A percentile compares a stretch with the other conserved stretches of the same genome.
Conservation (phyloP, 1,140 invertebrate genomes). For the Aethina tumida region DNA sequence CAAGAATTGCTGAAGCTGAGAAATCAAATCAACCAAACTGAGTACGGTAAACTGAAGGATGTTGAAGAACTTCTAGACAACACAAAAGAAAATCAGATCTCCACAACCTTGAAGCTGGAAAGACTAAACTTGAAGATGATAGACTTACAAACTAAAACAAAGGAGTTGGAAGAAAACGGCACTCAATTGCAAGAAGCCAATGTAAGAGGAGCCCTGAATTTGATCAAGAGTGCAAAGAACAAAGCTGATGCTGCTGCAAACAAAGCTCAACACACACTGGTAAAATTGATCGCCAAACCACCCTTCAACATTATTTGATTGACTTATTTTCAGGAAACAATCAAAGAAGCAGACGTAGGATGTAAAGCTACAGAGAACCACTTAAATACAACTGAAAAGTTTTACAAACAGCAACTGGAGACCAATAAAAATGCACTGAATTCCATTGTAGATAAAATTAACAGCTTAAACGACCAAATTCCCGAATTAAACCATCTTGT, state of each 20-base stretch:
- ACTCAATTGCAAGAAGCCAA: conserved; percentile 89
- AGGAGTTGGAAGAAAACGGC: conserved; percentile 71
- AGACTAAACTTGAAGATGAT: conserved; percentile 63
- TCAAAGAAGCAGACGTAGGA: conserved; percentile 70
- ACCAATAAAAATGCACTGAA: conserved; percentile 57
- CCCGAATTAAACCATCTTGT: conserved; percentile 74
- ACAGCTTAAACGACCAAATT: conserved; percentile 56
- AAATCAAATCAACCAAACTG: conserved; percentile 39
- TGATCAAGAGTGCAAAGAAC: conserved; percentile 72
- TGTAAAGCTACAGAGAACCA: conserved; percentile 74
- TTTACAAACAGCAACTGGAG: conserved; percentile 60
- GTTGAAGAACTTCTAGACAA: conserved; percentile 58
- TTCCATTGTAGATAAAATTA: conserved; percentile 55
- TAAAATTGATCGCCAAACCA: conserved; percentile 6
- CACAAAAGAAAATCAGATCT: conserved; percentile 65
- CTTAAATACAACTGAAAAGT: conserved; percentile 56
- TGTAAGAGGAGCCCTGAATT: conserved; percentile 86
- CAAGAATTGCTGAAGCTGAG: conserved; percentile 39
- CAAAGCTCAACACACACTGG: conserved; percentile 49
- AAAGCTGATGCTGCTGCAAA: conserved; percentile 57
- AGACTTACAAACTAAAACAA: conserved; percentile 60
- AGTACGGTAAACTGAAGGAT: conserved; percentile 45
- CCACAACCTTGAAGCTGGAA: conserved; percentile 67
- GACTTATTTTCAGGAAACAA: conserved; percentile 44
- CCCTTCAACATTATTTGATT: conserved; percentile 22